Conservation (phyloP, 2,888 invertebrate species). For the Hoplodrina ambigua region DNA sequence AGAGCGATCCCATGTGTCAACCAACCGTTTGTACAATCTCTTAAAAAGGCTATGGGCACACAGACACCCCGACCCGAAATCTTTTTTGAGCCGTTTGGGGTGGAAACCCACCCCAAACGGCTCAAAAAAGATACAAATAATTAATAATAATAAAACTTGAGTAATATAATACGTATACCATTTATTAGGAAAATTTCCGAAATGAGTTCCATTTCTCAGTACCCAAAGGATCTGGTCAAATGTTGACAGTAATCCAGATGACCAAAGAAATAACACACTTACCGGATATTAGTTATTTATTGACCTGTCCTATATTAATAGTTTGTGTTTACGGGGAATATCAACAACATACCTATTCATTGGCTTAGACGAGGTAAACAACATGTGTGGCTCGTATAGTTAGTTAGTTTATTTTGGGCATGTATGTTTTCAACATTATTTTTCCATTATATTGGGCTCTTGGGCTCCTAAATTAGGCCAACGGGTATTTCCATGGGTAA, state of each 20-base stretch:
- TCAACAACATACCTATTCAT: background rate
- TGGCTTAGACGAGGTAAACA: background rate
- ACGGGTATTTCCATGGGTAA: too few relatives aligned
- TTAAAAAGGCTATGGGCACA: too few relatives aligned
- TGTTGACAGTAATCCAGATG: constrained; percentile 3
- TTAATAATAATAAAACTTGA: too few relatives aligned
- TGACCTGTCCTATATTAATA: constrained; percentile 17
- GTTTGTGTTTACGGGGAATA: background rate
- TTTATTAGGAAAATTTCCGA: background rate
- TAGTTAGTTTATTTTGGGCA: background rate
- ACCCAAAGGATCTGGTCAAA: constrained; percentile 7
- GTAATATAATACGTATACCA: background rate
- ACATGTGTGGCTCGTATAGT: background rate
- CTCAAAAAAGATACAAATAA: too few relatives aligned
- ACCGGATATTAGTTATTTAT: background rate
- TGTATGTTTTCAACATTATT: background rate
- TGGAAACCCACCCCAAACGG: too few relatives aligned
- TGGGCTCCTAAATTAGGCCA: too few relatives aligned
- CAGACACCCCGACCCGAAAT: too few relatives aligned
- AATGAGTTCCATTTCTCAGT: constrained; percentile 2
- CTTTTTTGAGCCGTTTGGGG: too few relatives aligned
- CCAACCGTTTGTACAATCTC: too few relatives aligned
- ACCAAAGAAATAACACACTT: constrained; percentile 9
- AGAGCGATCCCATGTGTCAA: too few relatives aligned
- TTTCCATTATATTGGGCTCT: too few relatives aligned